Base-by-base conservation (phyloP, 2,888 invertebrate species). In the Eupsilia transversa region DNA sequence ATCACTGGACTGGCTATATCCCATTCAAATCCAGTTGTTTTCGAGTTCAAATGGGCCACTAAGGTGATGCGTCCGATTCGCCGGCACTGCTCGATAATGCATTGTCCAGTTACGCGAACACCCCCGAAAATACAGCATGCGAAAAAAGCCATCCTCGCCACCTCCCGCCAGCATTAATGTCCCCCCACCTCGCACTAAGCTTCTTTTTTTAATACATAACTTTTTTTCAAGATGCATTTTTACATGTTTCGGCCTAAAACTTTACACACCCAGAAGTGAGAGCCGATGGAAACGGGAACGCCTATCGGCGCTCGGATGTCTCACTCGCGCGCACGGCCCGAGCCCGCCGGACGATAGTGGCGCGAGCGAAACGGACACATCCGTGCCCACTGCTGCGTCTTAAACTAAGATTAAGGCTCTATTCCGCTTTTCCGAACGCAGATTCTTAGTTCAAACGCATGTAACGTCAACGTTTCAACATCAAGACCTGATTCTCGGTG, bases 171-270 rank as follows among this genome's bases (percentile, higher is more conserved):
- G 92, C 94, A 93, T 94, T 95, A 95, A 95, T 94, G 94, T 93
- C 95, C 95, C 95, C 95, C 96, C 93, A 92, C 95, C 94, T 94
- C 95, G 95, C 94, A 96, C 96, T 95, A 95, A 95, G 94, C 94
- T 95, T 96, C 96, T 96, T 96, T 96, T 96, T 96, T 96, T 95
- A 96, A 96, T 96, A 96, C 96, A 96, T 96, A 96, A 96, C 96
- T 96, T 96, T 96, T 96, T 96, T 96, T 96, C 96, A 96, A 96
- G 96, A 96, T 96, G 96, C 96, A 96, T 96, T 96, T 96, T 96
- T 96, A 96, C 96, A 96, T 95, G 96, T 96, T 96, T 96, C 95
- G 96, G 96, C 96, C 96, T 96, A 96, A 96, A 96, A 96, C 96
- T 96, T 96, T 96, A 96, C 96, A 96, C 96, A 95, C 96, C 96